Evolutionary conservation across 2,113 vertebrate species (phyloP).

Genomic region (Lampris incognitus): DNA sequence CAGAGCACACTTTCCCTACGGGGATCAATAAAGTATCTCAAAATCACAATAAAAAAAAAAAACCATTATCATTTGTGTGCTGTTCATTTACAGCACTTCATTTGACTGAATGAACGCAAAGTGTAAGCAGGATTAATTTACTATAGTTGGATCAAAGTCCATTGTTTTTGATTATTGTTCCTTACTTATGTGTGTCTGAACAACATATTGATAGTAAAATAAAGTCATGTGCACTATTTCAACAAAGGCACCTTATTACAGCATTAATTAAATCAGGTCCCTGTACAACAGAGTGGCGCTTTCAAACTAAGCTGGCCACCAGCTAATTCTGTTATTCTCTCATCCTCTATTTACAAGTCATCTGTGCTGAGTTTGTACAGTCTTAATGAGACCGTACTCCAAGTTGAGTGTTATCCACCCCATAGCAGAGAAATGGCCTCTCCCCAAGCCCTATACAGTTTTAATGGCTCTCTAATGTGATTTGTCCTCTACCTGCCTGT

Average conservation of each 20-base stretch:
- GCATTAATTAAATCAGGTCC: constrained; percentile 26
- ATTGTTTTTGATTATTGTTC: constrained; percentile 3
- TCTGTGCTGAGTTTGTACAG: constrained; percentile 56
- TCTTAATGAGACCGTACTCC: constrained; percentile 62
- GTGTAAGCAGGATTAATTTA: constrained; percentile 20
- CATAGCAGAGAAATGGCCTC: constrained; percentile 42
- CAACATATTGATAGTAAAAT: constrained; percentile 15
- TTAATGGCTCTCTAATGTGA: constrained; percentile 74
- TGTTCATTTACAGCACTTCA: background rate
- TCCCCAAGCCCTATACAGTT: constrained; percentile 56
- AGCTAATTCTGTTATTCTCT: constrained; percentile 31
- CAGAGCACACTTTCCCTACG: too few species aligned
- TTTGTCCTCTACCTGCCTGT: constrained; percentile 73
- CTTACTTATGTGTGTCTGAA: background rate
- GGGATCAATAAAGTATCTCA: too few species aligned
- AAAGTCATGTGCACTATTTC: constrained; percentile 20
- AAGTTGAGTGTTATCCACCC: constrained; percentile 54
- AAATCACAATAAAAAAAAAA: too few species aligned
- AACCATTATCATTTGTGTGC: too few species aligned
- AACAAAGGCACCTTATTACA: constrained; percentile 8
- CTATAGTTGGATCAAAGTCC: constrained; percentile 3
- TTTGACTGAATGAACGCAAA: constrained; percentile 11
- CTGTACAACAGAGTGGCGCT: constrained; percentile 5
- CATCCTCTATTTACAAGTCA: constrained; percentile 51
- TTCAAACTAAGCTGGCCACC: constrained; percentile 26